Evolutionary conservation across 1,140 invertebrate species (phyloP), one percentile per base, ranked within the genome.

Genomic region (Coenobita brevimanus): DNA sequence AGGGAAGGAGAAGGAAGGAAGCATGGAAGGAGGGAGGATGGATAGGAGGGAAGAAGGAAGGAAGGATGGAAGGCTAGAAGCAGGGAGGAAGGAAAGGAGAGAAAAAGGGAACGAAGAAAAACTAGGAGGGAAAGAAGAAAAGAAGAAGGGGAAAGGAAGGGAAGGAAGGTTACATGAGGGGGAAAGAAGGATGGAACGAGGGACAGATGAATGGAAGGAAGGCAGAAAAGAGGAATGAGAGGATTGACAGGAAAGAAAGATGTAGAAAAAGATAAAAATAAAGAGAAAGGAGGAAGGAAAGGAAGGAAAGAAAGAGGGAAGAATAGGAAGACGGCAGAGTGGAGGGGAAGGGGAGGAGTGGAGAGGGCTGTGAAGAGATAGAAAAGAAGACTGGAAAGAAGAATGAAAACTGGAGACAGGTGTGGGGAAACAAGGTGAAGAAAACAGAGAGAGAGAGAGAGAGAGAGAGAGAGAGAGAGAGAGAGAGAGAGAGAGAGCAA

Each of bases 401-500:
- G 54, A 57, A 57, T 13, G n/a, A 57, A 57, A 57, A 13, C n/a
- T 13, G 13, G 69, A 73, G 69, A 73, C 30, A 73, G 69, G 41
- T 30, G 41, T 30, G 41, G 69, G 41, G 69, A 73, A 38, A 73
- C 30, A 73, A 38, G 41, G 69, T 15, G 33, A 38, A 21, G n/a
- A 21, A 38, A 38, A 73, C 30, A 73, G 69, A 73, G 69, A 73
- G 69, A 73, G 69, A 73, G 69, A 73, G 69, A 73, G 33, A 21
- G 1, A 21, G n/a, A 17, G n/a, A 30, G 3, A 3, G 30, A 27
- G 27, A 50, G 75, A 43, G 38, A 54, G 75, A 78, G 43, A 46
- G 75, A 78, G 38, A 43, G n/a, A 13, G 46, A 54, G 10, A 43
- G 36, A 78, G n/a, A 15, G 13, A 50, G 43, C 10, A 27, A 33